phyloP scores from a whole-genome alignment of 2,888 invertebrate genomes.

The Xestia sexstrigata region DNA sequence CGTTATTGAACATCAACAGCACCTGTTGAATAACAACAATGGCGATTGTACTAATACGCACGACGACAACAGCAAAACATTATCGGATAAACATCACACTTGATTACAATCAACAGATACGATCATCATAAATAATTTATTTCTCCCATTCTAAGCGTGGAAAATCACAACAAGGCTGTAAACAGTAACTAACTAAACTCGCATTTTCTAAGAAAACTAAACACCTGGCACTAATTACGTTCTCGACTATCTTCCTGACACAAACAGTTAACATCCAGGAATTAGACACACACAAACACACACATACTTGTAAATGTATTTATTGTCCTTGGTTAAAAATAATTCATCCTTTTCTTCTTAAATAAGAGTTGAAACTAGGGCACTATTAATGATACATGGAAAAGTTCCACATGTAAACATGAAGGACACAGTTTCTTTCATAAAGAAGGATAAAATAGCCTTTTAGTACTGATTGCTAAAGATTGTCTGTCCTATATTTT shows the following conservation, averaged over 20 bases:
- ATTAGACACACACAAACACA: not conserved
- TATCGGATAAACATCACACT: slow-evolving; percentile 18
- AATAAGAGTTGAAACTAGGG: slow-evolving; percentile 3
- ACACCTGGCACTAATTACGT: slow-evolving; percentile 43
- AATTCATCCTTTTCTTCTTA: not conserved
- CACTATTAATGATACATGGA: slow-evolving; percentile 1
- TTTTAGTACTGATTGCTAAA: too few species aligned
- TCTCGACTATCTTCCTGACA: slow-evolving; percentile 18
- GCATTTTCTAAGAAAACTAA: slow-evolving; percentile 14
- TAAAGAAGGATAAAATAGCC: not conserved
- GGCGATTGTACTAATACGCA: not conserved
- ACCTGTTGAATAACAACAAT: too few species aligned
- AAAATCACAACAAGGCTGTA: slow-evolving; percentile 46
- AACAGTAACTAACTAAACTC: slow-evolving; percentile 3
- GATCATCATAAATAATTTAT: slow-evolving; percentile 44
- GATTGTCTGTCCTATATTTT: too few species aligned
- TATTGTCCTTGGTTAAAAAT: slow-evolving; percentile 21
- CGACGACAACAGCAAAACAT: not conserved
- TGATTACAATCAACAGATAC: slow-evolving; percentile 29
- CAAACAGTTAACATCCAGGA: slow-evolving; percentile 15
- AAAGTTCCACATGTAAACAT: not conserved
- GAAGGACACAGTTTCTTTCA: not conserved
- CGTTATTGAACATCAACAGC: not conserved
- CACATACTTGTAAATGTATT: slow-evolving; percentile 3
- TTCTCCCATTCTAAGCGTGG: slow-evolving; percentile 32